Base-by-base conservation (phyloP, 2,888 invertebrate species). In the Tetheella fluctuosa region DNA sequence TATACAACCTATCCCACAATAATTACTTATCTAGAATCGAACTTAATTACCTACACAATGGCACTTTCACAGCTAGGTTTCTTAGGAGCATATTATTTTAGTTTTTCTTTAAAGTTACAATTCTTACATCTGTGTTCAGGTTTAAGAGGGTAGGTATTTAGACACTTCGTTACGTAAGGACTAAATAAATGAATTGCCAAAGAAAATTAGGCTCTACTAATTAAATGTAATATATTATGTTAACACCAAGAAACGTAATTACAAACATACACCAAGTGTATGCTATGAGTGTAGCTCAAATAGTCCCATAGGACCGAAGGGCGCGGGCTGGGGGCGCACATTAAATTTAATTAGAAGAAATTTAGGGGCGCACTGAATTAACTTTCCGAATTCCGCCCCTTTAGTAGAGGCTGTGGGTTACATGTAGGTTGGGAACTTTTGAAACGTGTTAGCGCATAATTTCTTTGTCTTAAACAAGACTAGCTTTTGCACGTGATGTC, bases 311-410 rank as follows among this genome's bases (percentile, higher is more conserved):
- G 58, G 58, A 12, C n/a, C 30, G n/a, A 30, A 55, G 37, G 30
- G 20, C 20, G 42, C 25, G 20, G 48, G 48, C 48, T 48, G 48
- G 48, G 48, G 20, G 54, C 62, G 37, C 30, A 55, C 62, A 59
- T 67, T 61, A 63, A 63, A 74, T 74, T 74, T 71, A 76, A 77
- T 74, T 73, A 72, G 68, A 71, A 72, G 59, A 68, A 69, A 68
- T 66, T 74, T 66, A 59, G 37, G 59, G 64, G 66, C 67, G 67
- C 64, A 61, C 61, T 60, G 64, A 61, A 68, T 69, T 68, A 69
- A 73, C 63, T 77, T 74, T 69, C 60, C 58, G 58, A 70, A 70
- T 70, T 68, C 64, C 58, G 62, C 63, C 59, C 59, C 54, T 55
- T 37, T 34, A 23, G 58, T 52, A 2, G 54, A 63, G 61, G 58